Evolutionary conservation across 2,113 vertebrate genomes (phyloP), one percentile per base, ranked within the genome.

Genomic region (Psilopsiagon aymara): DNA sequence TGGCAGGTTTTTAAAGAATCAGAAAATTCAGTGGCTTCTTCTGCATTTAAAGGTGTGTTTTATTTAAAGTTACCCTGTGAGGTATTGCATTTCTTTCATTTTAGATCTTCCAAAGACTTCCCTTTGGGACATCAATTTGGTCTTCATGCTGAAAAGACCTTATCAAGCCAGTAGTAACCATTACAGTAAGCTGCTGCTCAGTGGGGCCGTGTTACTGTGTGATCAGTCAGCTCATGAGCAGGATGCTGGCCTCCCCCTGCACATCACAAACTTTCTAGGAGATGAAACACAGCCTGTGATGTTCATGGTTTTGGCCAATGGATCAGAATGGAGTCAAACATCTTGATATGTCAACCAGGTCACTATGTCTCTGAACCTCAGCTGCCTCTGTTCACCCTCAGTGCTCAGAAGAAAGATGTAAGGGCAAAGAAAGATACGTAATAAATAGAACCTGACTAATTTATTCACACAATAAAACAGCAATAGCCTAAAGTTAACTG

Each of bases 391-490:
- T 66, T 95, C 87, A 85, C 49, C 46, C 79, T 70, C 20, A 2
- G 52, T 19, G 39, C 77, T 41, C 67, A 66, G 59, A 33, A 55
- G 60, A 82, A 95, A 76, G 80, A 93, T 85, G 35, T 63, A 88
- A 90, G 94, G 74, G 41, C 55, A 87, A 93, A 92, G 88, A 92
- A 90, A 96, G 76, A 86, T 60, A 44, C 55, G 75, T 88, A 90
- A 92, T 95, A 95, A 97, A 96, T 95, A 97, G 80, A 44, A 95
- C 20, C 66, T 82, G 81, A 94, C 79, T 96, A 96, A 97, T 97
- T 97, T 96, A 95, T 97, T 95, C 92, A 68, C 3, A 3, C 92
- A 92, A 78, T 97, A 96, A 97, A 97, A 43, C 70, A 95, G 82
- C 70, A 95, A 90, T 90, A 82, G 90, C 46, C 69, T 80, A 44